Base-by-base conservation (phyloP, 2,888 invertebrate genomes). In the Tetranychus truncatus region DNA sequence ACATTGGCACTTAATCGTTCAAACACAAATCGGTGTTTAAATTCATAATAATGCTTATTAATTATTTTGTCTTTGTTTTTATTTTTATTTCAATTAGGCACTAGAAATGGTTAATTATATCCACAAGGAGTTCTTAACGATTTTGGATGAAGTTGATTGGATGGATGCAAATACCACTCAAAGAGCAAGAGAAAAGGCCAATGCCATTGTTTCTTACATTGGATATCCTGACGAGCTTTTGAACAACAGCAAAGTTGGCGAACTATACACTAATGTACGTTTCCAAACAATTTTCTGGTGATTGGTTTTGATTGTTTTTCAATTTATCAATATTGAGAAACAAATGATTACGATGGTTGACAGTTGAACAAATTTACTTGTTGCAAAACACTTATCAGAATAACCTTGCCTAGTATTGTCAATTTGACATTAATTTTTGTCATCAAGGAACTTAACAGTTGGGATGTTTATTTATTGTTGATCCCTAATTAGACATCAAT, bases 81-180 rank as follows among this genome's bases (percentile, higher is more conserved):
- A n/a, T 69, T 15, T 65, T 20, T 45, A 45, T 73, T 46, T 45
- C 1, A 21, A 15, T 76, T 46, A 80, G 79, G 93, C 92, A 0
- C 82, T 91, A 77, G 91, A 91, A 82, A 92, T 95, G 91, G 93
- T 94, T 0, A 85, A 87, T 75, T 89, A 91, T 79, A 92, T 96
- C 79, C 87, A 90, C 77, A 84, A 85, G 75, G 89, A 92, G 79
- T 95, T 95, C 84, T 87, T 88, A 77, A 87, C 89, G 79, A 91
- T 94, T 46, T 82, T 94, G 75, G 85, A 86, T 21, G 86, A 88
- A 76, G 80, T 94, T 18, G 89, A 90, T 72, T 96, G 95, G 95
- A 95, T 96, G 95, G 95, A 95, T 81, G 87, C 88, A 0, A 84
- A 85, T 78, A 95, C 95, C 0, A 88, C 81, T 81, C 81, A 77